Base-by-base conservation (phyloP, 2,113 vertebrate species). In the Phycodurus eques region DNA sequence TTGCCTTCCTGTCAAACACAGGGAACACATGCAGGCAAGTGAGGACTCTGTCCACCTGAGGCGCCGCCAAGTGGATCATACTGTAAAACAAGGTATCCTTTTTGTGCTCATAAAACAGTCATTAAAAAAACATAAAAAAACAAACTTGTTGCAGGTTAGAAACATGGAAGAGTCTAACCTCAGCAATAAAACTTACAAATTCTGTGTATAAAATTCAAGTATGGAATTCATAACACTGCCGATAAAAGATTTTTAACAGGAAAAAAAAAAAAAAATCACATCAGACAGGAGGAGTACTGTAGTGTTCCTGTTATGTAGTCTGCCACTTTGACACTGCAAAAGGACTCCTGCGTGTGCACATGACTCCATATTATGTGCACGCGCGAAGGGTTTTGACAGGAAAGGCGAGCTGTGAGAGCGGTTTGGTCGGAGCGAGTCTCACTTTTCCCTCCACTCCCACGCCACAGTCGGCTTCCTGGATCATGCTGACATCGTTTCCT, bases 401-500 rank as follows among this genome's bases (percentile, higher is more conserved):
- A 92, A 88, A 83, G 78, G 54, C 75, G 35, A 47, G 71, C 43
- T 53, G 78, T 72, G 88, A 77, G 80, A 86, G 64, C 8, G 22
- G n/a, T 47, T 22, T 7, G 64, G 12, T 47, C 31, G 78, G 73
- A 87, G 19, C 71, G 83, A 84, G 73, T 82, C 96, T 95, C 91
- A 98, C 97, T 95, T 97, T 99, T 81, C 97, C 98, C 91, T 98
- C 98, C 82, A 99, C 96, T 74, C 98, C 98, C 83, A 99, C 97
- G 53, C 98, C 98, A 60, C 97, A 99, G 92, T 99, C 98, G 0
- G 98, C 95, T 88, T 98, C 98, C 93, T 99, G 98, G 88, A 99
- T 99, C 98, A 99, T 99, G 90, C 98, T 99, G 86, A 99, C 97
- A 62, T 99, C 98, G 80, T 99, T 99, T 90, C 98, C 98, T 85